These are phyloP conservation scores for Hephaestus fuliginosus DNA, from an alignment of 2,797 vertebrate species.

Conservation along the genomic window DNA sequence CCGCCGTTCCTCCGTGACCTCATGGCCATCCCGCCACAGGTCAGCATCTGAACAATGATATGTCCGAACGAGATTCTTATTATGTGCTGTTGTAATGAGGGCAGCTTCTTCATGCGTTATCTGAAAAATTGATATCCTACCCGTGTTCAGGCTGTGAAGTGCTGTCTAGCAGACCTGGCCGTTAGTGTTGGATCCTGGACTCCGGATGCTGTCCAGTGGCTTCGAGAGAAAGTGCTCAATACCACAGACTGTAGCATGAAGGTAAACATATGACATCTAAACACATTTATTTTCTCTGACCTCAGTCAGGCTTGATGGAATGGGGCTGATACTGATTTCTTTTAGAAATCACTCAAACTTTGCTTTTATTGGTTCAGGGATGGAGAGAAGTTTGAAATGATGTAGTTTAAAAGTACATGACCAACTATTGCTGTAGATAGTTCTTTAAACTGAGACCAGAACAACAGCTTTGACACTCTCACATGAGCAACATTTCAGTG, in stretches of 20 bases:
- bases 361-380: neutral
- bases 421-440: no score
- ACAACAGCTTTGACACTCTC: no score
- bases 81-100: neutral
- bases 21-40: slow-evolving; percentile 93
- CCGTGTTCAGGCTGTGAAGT: slow-evolving; percentile 89
- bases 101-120: neutral
- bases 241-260: slow-evolving; percentile 92
- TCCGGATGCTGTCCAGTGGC: slow-evolving; percentile 94
- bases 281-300: neutral
- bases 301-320: neutral
- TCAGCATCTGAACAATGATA: slow-evolving; percentile 62
- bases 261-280: slow-evolving; percentile 49
- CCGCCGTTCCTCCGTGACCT: slow-evolving; percentile 89
- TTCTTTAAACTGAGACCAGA: no score
- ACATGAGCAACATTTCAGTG: no score
- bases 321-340: neutral
- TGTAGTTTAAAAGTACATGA: no score
- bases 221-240: slow-evolving; percentile 91
- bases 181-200: slow-evolving; percentile 93
- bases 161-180: slow-evolving; percentile 92
- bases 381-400: neutral
- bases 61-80: neutral
- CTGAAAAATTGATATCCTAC: slow-evolving; percentile 14
- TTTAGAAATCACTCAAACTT: neutral